Percentiles rank a stretch among this genome's conserved stretches.
Conservation (phyloP, 2,888 invertebrate genomes). For the Polyommatus iphigenia region DNA sequence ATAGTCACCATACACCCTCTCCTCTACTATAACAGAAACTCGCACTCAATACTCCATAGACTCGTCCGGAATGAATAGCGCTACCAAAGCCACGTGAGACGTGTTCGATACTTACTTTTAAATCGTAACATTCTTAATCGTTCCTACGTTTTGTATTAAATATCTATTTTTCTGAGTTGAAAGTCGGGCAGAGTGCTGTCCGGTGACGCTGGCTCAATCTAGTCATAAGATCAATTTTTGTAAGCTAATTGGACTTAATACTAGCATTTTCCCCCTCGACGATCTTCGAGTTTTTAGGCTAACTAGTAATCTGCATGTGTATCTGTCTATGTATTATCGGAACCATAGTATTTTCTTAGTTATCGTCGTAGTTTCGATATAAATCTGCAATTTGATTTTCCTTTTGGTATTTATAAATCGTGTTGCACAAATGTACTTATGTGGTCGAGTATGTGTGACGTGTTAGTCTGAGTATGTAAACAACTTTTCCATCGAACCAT, state of each 20-base stretch:
- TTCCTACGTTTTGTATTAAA: constrained; percentile 75
- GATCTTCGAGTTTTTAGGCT: constrained; percentile 66
- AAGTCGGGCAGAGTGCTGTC: constrained; percentile 59
- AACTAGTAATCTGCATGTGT: constrained; percentile 44
- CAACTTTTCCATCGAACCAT: constrained; percentile 59
- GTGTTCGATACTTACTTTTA: constrained; percentile 51
- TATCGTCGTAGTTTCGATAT: constrained; percentile 55
- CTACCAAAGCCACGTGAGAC: constrained; percentile 43
- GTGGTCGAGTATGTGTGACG: constrained; percentile 53
- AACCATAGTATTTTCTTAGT: constrained; percentile 52
- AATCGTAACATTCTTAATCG: constrained; percentile 59
- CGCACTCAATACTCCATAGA: not conserved
- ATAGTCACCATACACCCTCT: too few relatives aligned
- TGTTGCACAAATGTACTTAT: constrained; percentile 79
- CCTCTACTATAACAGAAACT: too few relatives aligned
- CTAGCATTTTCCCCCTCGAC: constrained; percentile 63
- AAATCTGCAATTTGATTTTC: constrained; percentile 59
- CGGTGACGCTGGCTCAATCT: constrained; percentile 77
- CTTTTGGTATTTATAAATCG: constrained; percentile 66
- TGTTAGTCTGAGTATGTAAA: constrained; percentile 54
- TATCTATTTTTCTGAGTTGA: constrained; percentile 70
- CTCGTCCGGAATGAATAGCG: constrained; percentile 35
- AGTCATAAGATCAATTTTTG: constrained; percentile 77
- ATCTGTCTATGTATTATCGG: constrained; percentile 51
- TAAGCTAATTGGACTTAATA: constrained; percentile 69